Evolutionary conservation across 2,797 vertebrate genomes (phyloP), one percentile per base, ranked within the genome.

Genomic region (Tauraco hartlaubi): DNA sequence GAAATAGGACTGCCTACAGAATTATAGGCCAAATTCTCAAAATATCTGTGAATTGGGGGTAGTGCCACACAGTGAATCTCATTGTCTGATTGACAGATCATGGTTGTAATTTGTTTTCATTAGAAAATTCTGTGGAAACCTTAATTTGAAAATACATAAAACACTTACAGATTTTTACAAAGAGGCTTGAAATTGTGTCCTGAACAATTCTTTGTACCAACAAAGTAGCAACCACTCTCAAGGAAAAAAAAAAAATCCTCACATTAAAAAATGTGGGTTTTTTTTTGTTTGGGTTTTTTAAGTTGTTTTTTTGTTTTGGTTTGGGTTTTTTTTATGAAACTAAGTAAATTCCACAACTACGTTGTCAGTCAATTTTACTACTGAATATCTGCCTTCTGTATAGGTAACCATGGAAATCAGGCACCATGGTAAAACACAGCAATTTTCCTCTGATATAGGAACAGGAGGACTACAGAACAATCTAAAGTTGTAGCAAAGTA

Each of bases 381-480:
- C 41, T 73, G 35, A 66, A 29, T 58, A 85, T 29, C 33, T 72
- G 33, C 11, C 29, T 72, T 86, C 44, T 46, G 5, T 39, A 68
- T 5, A 78, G 33, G 44, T 91, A 92, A 81, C 54, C 44, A 80
- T 75, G 63, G 86, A 94, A 96, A 94, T 43, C 44, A 86, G 29
- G 43, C 37, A 92, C 21, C 28, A 54, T 26, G 8, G 44, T 46
- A 83, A 83, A 87, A 58, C 37, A 85, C 2, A 20, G 16, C n/a
- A 64, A 16, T 72, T 64, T 90, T 77, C 72, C 26, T 66, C 51
- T 31, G 25, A 25, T n/a, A 44, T 11, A 43, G 59, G 11, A 67
- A 91, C 6, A 49, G n/a, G 21, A 19, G 26, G 23, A 58, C 21
- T 67, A 61, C 3, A 62, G 59, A 79, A 59, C 12, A 88, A 52